Evolutionary conservation across 92 coral and sea anemone genomes (phyloP), one percentile per base, ranked within the genome.

Genomic region (Actinostola sp.): DNA sequence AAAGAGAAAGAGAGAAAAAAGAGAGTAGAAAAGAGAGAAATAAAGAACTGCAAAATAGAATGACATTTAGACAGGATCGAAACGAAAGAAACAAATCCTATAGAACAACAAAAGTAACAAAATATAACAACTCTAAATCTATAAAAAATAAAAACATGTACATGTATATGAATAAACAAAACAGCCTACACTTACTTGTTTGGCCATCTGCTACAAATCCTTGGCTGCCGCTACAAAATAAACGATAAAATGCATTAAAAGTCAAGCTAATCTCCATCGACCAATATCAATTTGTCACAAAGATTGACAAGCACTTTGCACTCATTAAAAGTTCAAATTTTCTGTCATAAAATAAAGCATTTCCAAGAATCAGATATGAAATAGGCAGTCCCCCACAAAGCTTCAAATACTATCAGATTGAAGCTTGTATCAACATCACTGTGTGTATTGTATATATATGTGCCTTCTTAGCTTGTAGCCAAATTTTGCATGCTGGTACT

Each of bases 141-240:
- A 46, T 46, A 13, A 38, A 34, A 32, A 36, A 36, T 25, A 31
- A 57, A 20, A 8, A n/a, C 63, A 57, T 27, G 20, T 8, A 32
- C 2, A 7, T 8, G 17, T 46, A 2, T 7, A 13, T 46, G 15
- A 13, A 25, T 8, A 38, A 34, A 12, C 32, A 38, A n/a, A n/a
- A n/a, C n/a, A n/a, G n/a, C n/a, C n/a, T n/a, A 42, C 49, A 70
- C 81, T 63, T 41, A 76, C 81, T 53, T 64, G 81, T 35, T 36
- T 76, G 81, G n/a, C 74, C 53, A 14, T 76, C 80, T 17, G 58
- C 49, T 23, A 74, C 73, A 65, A 76, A 76, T 51, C 81, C 81
- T 31, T 56, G 72, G 17, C 81, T 76, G 54, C 53, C 44, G 48
- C 26, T 6, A 36, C 32, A 61, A 70, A 55, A 26, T 53, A 21